A percentile compares a stretch with the other conserved stretches of the same genome.
phyloP scores from a whole-genome alignment of 2,113 vertebrate genomes.

The Mastomys natalensis region DNA sequence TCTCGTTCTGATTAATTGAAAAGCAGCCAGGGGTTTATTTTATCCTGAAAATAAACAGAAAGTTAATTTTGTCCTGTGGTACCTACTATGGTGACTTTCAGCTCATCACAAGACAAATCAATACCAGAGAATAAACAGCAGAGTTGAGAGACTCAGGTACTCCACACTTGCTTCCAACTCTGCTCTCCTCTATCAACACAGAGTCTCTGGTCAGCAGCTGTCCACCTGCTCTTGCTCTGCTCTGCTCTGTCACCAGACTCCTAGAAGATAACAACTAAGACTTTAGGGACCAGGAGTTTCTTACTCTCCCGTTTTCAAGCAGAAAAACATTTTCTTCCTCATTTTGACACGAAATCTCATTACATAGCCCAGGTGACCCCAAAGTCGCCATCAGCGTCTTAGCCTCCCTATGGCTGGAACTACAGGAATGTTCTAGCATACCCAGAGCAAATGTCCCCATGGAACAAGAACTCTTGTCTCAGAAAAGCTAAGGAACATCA shows the following conservation, averaged over 20 bases:
- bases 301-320: neutral
- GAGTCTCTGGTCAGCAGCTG: neutral
- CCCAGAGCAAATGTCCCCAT: neutral
- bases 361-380: neutral
- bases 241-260: neutral
- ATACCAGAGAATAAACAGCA: neutral
- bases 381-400: neutral
- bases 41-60: slow-evolving; percentile 39
- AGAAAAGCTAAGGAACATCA: slow-evolving; percentile 2
- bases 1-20: neutral
- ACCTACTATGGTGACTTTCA: neutral
- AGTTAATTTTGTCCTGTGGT: slow-evolving; percentile 2
- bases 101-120: neutral
- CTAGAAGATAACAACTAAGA: neutral
- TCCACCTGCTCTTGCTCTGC: neutral
- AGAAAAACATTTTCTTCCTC: neutral
- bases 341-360: neutral
- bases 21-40: slow-evolving; percentile 13
- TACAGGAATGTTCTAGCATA: no score
- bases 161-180: neutral
- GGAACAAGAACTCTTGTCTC: neutral
- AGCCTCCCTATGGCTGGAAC: neutral
- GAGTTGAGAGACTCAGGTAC: neutral
- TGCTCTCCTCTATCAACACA: neutral
- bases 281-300: neutral